Evolutionary conservation across 2,888 invertebrate genomes (phyloP), one percentile per base, ranked within the genome.

Genomic region (Bombyx huttoni): DNA sequence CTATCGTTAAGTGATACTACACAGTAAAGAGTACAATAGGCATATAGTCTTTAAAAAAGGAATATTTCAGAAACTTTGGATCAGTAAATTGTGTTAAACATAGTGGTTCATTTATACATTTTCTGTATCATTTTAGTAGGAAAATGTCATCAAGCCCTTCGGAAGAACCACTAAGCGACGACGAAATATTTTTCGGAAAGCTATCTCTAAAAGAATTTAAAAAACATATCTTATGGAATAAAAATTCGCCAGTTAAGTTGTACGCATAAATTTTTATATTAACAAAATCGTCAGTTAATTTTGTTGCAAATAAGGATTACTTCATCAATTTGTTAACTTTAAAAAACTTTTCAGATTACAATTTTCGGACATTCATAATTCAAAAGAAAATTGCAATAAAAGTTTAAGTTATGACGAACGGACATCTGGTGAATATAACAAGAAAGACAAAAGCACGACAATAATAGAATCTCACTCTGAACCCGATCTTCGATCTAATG

Each of bases 381-480:
- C 12, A 48, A 8, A 40, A 3, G 40, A 12, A 48, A 9, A 47
- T 47, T 48, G 1, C 40, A 51, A 45, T 33, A 13, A 48, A 48
- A 51, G 51, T n/a, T 48, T 51, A 12, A 33, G 47, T 13, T 34
- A 47, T 9, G 40, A 51, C n/a, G n/a, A 12, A n/a, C 34, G 24
- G 10, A 24, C 12, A n/a, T 24, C 40, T 40, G 14, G 13, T n/a
- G 49, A 55, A n/a, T 48, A 59, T 52, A 57, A 60, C 35, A 61
- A 71, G 46, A 48, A 53, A 14, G 59, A 75, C 51, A 56, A 58
- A 46, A 75, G 78, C 59, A 50, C 81, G 2, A 72, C 70, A 62
- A 67, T 84, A 40, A 76, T 83, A 54, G 73, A 81, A 71, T 66
- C 73, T 45, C 75, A 74, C 60, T 83, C 84, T 8, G 70, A 77